A percentile compares a stretch with the other conserved stretches of the same genome.
These are phyloP conservation scores for Babyrousa celebensis DNA, from an alignment of 2,797 vertebrate genomes.

Conservation along the genomic window DNA sequence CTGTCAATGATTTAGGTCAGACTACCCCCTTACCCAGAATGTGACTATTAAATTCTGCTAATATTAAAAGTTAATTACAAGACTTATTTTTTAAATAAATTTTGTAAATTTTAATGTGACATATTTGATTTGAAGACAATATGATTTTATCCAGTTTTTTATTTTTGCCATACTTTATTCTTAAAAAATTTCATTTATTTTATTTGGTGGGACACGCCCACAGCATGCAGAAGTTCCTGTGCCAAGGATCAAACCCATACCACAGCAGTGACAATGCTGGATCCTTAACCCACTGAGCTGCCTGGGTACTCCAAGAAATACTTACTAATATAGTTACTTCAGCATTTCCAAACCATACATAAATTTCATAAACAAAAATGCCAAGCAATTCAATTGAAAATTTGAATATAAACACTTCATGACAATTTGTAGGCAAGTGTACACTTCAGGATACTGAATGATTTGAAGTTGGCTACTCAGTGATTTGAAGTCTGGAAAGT, in stretches of 20 bases:
- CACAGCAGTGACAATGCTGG: no score
- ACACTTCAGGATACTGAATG: slow-evolving; percentile 88
- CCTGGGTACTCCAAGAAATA: not conserved
- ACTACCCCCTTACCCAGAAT: not conserved
- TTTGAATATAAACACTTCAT: slow-evolving; percentile 88
- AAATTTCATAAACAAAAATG: slow-evolving; percentile 89
- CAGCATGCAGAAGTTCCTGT: no score
- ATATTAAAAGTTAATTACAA: slow-evolving; percentile 63
- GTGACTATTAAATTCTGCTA: slow-evolving; percentile 57
- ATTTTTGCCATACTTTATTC: no score
- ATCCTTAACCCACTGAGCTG: no score
- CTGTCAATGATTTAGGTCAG: slow-evolving; percentile 55
- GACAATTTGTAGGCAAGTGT: slow-evolving; percentile 86
- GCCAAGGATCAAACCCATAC: no score
- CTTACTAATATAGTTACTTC: slow-evolving; percentile 84
- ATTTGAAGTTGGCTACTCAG: slow-evolving; percentile 85
- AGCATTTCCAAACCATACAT: slow-evolving; percentile 83
- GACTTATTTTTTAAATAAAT: not conserved
- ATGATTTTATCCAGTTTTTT: no score
- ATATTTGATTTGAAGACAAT: no score
- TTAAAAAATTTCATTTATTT: no score
- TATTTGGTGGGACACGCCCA: no score
- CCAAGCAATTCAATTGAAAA: slow-evolving; percentile 86
- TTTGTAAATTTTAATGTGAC: no score
- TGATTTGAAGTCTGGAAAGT: slow-evolving; percentile 89